These are phyloP conservation scores for Protophormia terraenovae DNA, from an alignment of 2,888 invertebrate genomes.

Conservation along the genomic window DNA sequence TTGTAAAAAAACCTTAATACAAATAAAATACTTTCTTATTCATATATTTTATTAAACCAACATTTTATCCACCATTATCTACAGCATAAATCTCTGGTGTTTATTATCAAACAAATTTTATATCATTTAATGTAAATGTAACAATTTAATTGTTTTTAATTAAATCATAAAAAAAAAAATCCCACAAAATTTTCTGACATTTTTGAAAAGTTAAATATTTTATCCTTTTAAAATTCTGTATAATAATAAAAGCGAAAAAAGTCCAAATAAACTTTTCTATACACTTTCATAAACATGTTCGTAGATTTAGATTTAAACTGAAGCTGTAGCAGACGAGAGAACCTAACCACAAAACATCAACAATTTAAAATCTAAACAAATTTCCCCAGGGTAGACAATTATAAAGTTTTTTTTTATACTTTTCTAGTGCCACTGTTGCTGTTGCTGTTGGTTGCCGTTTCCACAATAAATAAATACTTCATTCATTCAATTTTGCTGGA, in stretches of 20 bases:
- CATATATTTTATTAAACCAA: background rate
- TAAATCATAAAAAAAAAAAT: constrained; percentile 39
- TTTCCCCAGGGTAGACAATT: constrained; percentile 65
- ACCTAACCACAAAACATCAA: constrained; percentile 65
- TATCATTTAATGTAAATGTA: constrained; percentile 17
- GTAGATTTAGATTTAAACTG: constrained; percentile 2
- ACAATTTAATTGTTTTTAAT: constrained; percentile 45
- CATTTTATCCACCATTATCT: background rate
- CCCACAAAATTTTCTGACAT: constrained; percentile 21
- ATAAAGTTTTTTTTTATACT: constrained; percentile 47
- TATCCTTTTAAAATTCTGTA: constrained; percentile 11
- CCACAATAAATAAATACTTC: constrained; percentile 40
- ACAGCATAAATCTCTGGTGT: background rate
- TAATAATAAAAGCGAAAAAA: background rate
- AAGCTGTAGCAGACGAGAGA: background rate
- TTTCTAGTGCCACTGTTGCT: constrained; percentile 3
- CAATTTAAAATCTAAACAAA: constrained; percentile 67
- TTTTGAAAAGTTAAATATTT: constrained; percentile 47
- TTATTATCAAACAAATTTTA: background rate
- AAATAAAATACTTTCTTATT: background rate
- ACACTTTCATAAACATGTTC: background rate
- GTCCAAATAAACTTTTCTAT: background rate
- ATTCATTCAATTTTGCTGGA: constrained; percentile 45
- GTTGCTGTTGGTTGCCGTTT: background rate
- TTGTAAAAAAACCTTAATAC: background rate